Evolutionary conservation across 2,797 vertebrate genomes (phyloP).

Genomic region (Xyrichtys novacula): DNA sequence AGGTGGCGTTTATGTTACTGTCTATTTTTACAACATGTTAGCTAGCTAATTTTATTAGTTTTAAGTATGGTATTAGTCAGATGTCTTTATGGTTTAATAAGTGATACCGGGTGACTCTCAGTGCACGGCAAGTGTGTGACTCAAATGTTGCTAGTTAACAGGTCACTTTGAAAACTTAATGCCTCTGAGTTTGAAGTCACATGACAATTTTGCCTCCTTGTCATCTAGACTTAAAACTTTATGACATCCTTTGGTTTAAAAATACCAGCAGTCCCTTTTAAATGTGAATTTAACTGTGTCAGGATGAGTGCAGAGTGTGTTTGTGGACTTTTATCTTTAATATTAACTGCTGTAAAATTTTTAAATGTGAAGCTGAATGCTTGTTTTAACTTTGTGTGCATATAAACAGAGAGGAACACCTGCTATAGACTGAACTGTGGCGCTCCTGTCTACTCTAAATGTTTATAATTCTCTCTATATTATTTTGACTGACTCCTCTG

Average conservation of each 20-base stretch:
- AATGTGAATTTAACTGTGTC: slow-evolving; percentile 27
- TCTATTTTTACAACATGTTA: too few relatives aligned
- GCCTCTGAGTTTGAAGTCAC: too few relatives aligned
- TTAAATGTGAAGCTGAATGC: slow-evolving; percentile 21
- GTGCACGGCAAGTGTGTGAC: too few relatives aligned
- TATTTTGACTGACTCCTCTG: slow-evolving; percentile 14
- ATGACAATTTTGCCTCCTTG: too few relatives aligned
- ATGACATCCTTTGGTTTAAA: background rate
- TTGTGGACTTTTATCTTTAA: background rate
- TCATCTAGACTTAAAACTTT: too few relatives aligned
- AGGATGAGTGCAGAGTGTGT: background rate
- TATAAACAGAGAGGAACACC: background rate
- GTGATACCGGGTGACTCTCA: too few relatives aligned
- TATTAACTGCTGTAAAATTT: slow-evolving; percentile 1
- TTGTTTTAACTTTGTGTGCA: background rate
- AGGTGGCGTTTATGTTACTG: too few relatives aligned
- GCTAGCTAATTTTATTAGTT: too few relatives aligned
- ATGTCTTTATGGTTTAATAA: too few relatives aligned
- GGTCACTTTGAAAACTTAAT: too few relatives aligned
- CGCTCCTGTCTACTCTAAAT: background rate
- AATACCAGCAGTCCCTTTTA: background rate
- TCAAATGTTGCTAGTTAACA: too few relatives aligned
- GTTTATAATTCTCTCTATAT: background rate
- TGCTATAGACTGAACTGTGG: slow-evolving; percentile 10
- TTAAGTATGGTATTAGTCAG: too few relatives aligned